Percentiles rank a stretch among this genome's conserved stretches.
Evolutionary conservation across 2,888 invertebrate genomes (phyloP).

Genomic region (Pandemis corylana): DNA sequence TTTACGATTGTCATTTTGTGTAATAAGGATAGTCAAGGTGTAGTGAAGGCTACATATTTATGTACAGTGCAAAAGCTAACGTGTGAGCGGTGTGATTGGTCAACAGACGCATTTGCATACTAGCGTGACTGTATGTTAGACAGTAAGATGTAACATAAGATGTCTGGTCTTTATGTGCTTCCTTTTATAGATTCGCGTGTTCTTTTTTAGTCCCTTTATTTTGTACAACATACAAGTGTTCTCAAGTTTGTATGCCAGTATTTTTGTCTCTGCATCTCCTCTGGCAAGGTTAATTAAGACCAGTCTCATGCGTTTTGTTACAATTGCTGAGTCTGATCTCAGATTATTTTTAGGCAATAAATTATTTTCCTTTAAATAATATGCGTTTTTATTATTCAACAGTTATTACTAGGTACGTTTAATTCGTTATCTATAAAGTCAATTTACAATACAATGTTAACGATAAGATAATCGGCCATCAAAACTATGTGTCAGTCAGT

Average conservation of each 20-base stretch:
- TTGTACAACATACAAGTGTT: conserved; percentile 13
- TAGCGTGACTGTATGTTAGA: conserved; percentile 27
- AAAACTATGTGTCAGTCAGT: conserved; percentile 10
- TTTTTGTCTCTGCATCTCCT: background rate
- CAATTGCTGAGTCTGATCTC: conserved; percentile 75
- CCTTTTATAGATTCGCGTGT: conserved; percentile 30
- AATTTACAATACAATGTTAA: conserved; percentile 17
- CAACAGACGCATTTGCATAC: conserved; percentile 9
- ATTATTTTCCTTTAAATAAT: conserved; percentile 64
- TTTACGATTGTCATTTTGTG: conserved; percentile 31
- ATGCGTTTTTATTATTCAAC: conserved; percentile 18
- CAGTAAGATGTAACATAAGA: conserved; percentile 12
- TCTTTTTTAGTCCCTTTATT: conserved; percentile 28
- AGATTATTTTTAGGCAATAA: conserved; percentile 65
- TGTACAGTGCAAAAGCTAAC: conserved; percentile 11
- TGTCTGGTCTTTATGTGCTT: conserved; percentile 33
- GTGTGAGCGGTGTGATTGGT: conserved; percentile 9
- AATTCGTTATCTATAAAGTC: conserved; percentile 22
- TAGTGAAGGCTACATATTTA: conserved; percentile 28
- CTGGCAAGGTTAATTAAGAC: conserved; percentile 42
- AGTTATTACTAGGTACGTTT: background rate
- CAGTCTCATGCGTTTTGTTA: conserved; percentile 56
- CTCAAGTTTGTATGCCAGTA: background rate
- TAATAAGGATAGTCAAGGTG: conserved; percentile 17
- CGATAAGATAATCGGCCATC: conserved; percentile 36